These are phyloP conservation scores for Sternarchorhynchus goeldii DNA, from an alignment of 2,797 vertebrate genomes.

Conservation along the genomic window DNA sequence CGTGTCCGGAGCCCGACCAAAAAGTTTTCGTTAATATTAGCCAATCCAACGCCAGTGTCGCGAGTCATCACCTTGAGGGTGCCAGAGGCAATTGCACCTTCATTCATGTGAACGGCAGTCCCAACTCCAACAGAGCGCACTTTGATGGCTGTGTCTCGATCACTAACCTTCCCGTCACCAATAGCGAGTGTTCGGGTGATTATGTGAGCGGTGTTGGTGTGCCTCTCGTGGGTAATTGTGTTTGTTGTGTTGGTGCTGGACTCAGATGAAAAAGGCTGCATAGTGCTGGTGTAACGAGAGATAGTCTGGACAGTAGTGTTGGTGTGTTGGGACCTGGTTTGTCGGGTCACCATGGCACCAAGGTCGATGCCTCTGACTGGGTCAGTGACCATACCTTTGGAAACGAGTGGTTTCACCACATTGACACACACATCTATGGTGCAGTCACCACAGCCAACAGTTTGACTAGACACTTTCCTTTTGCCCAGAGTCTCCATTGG, in stretches of 20 bases:
- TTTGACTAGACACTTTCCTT: slow-evolving; percentile 62
- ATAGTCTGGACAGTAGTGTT: slow-evolving; percentile 75
- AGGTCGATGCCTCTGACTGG: slow-evolving; percentile 69
- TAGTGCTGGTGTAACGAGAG: slow-evolving; percentile 82
- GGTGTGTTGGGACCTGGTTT: slow-evolving; percentile 76
- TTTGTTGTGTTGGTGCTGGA: slow-evolving; percentile 81
- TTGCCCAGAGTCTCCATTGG: slow-evolving; percentile 49
- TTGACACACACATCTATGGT: slow-evolving; percentile 73
- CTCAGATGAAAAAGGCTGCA: slow-evolving; percentile 68
- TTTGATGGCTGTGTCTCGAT: slow-evolving; percentile 69
- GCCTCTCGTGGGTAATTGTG: slow-evolving; percentile 79
- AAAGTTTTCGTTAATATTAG: slow-evolving; percentile 86
- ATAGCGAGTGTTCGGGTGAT: slow-evolving; percentile 79
- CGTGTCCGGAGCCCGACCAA: slow-evolving; percentile 89
- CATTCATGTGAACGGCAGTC: slow-evolving; percentile 65
- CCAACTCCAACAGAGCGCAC: slow-evolving; percentile 81
- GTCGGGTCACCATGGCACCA: slow-evolving; percentile 78
- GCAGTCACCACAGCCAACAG: slow-evolving; percentile 84
- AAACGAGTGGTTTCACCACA: slow-evolving; percentile 70
- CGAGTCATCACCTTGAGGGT: slow-evolving; percentile 75
- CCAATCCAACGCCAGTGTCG: slow-evolving; percentile 86
- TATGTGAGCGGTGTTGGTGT: slow-evolving; percentile 81
- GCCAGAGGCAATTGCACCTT: slow-evolving; percentile 39
- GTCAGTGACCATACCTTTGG: slow-evolving; percentile 78
- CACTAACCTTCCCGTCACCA: slow-evolving; percentile 82